A percentile compares a stretch with the other conserved stretches of the same genome.
phyloP scores from a whole-genome alignment of 2,113 vertebrate genomes.

The Aplodontia rufa region DNA sequence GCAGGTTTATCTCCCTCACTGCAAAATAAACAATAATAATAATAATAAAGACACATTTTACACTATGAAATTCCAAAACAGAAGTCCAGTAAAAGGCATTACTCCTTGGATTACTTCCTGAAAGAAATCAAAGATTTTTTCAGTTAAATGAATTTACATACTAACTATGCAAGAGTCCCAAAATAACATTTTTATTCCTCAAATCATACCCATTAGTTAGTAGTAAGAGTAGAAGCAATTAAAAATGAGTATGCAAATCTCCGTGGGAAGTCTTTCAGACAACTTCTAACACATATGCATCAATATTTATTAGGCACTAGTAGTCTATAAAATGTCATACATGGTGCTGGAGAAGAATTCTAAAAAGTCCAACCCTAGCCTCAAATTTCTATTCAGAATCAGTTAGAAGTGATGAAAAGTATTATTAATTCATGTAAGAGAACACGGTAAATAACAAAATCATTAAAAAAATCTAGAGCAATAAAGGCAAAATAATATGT shows the following conservation, averaged over 20 bases:
- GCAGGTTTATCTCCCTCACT: conserved; percentile 88
- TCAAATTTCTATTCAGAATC: not conserved
- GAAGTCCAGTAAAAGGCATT: not conserved
- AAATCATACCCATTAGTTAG: not conserved
- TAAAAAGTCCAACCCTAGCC: not conserved
- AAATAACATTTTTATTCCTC: not conserved
- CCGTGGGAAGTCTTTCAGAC: not conserved
- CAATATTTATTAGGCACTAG: not conserved
- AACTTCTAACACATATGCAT: not conserved
- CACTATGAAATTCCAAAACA: not conserved
- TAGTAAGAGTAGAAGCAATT: not conserved
- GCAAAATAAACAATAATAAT: not conserved
- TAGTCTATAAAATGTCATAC: not conserved
- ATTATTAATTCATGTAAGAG: not conserved
- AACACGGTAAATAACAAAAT: not conserved
- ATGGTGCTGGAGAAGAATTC: not conserved
- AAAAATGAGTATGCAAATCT: not conserved
- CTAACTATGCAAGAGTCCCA: not conserved
- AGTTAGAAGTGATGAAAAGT: not conserved
- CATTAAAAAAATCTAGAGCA: not conserved
- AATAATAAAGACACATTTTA: not conserved
- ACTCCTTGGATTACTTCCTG: not conserved
- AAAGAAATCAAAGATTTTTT: not conserved
- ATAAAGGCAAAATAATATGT: not conserved
- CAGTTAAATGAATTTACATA: not conserved